A percentile compares a stretch with the other conserved stretches of the same genome.
Evolutionary conservation across 2,888 invertebrate species (phyloP).

Genomic region (Drosophila prolongata): DNA sequence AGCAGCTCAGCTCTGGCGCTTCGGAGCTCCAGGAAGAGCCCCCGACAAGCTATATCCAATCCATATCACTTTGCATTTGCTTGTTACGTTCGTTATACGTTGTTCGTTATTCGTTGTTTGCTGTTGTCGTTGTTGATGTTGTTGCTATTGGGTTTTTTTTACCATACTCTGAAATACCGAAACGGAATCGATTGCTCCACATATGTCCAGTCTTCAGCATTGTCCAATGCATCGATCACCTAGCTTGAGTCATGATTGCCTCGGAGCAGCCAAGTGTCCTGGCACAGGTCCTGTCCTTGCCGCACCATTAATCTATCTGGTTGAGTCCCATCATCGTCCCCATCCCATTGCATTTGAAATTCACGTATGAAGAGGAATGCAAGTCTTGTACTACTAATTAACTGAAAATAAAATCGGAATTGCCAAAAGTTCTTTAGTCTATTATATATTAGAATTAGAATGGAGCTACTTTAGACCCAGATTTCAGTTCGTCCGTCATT

Average conservation of each 20-base stretch:
- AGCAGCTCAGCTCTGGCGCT: constrained; percentile 39
- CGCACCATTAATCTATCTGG: constrained; percentile 31
- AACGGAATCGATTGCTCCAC: neutral
- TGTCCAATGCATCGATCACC: constrained; percentile 29
- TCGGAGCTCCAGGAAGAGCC: constrained; percentile 32
- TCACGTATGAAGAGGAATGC: constrained; percentile 15
- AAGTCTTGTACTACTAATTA: constrained; percentile 17
- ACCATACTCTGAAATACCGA: constrained; percentile 3
- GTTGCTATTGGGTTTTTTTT: constrained; percentile 41
- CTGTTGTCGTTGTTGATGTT: constrained; percentile 62
- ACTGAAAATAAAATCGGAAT: neutral
- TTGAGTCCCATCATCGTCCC: constrained; percentile 9
- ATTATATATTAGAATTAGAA: neutral
- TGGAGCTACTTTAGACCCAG: neutral
- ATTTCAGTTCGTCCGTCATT: constrained; percentile 7
- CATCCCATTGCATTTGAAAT: constrained; percentile 28
- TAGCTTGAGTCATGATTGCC: constrained; percentile 18
- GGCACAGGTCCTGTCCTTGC: constrained; percentile 25
- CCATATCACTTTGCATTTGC: constrained; percentile 74
- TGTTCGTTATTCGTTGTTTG: constrained; percentile 47
- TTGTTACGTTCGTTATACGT: constrained; percentile 53
- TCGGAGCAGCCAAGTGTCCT: constrained; percentile 12
- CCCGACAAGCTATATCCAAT: constrained; percentile 27
- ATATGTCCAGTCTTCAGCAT: constrained; percentile 27
- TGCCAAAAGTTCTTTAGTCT: neutral